Conservation (phyloP, 2,888 invertebrate species). For the Pyrochroa serraticornis region DNA sequence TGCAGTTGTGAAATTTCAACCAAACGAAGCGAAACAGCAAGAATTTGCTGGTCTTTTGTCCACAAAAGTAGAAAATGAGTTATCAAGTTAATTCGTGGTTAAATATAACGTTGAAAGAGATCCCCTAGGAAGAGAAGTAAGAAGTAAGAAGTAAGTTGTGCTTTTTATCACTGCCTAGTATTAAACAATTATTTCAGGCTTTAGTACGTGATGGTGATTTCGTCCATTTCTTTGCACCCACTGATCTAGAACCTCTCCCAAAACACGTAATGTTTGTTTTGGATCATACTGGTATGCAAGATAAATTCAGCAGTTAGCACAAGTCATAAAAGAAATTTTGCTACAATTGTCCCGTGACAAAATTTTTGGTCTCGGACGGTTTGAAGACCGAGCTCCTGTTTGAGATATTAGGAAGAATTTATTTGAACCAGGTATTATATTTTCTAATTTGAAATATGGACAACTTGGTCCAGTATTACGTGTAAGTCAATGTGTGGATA, state of each 20-base stretch:
- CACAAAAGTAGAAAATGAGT: conserved; percentile 54
- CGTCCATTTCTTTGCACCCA: conserved; percentile 61
- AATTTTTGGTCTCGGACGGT: conserved; percentile 67
- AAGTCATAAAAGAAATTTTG: conserved; percentile 68
- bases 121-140: conserved; percentile 63
- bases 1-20: conserved; percentile 60
- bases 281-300: conserved; percentile 59
- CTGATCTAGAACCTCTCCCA: conserved; percentile 48
- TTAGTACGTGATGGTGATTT: conserved; percentile 56
- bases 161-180: not conserved
- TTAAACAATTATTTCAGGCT: conserved; percentile 11
- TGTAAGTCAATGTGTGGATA: not conserved
- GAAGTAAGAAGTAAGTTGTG: conserved; percentile 51
- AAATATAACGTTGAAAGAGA: conserved; percentile 69
- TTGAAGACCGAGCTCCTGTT: conserved; percentile 42
- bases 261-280: conserved; percentile 61
- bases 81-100: conserved; percentile 68
- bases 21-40: conserved; percentile 64
- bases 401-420: conserved; percentile 13
- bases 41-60: conserved; percentile 52
- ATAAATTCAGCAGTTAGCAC: conserved; percentile 57
- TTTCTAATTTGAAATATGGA: not conserved
- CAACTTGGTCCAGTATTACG: not conserved
- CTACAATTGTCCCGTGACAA: conserved; percentile 63
- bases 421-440: not conserved